Evolutionary conservation across 2,797 vertebrate species (phyloP), one percentile per base, ranked within the genome.

Genomic region (Rhyacichthys aspro): DNA sequence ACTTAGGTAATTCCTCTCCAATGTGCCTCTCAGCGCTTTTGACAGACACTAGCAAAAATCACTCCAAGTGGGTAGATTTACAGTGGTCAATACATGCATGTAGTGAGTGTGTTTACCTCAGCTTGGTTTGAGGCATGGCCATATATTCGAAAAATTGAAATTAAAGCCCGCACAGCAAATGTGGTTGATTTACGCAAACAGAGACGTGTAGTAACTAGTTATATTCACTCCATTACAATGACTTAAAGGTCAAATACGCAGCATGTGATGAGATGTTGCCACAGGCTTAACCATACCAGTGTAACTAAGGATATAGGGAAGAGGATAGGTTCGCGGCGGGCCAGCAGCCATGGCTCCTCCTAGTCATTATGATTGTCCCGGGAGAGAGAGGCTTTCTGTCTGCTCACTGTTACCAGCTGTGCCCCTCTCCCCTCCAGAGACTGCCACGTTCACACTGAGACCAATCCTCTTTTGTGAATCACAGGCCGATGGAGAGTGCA

Each of bases 361-460:
- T 8, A 79, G 66, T 87, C 79, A 86, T 90, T 89, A 85, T 58
- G 42, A 45, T 37, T 41, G 49, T 91, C 90, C 86, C 87, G 16
- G 28, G 88, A 81, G 90, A 84, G 70, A 38, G 52, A 57, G 59
- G 59, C 72, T 73, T 55, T 76, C 46, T 74, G 62, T 70, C 69
- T 81, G 74, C 72, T 73, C 63, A 57, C 63, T 72, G 59, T 55
- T 70, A 82, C 81, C 88, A 89, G 83, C 85, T 90, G 88, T 50
- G 72, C 55, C 72, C 65, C 42, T 60, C 56, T 16, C 16, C 47
- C 57, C 60, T 56, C n/a, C 53, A 54, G 43, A 60, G 68, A 48
- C 45, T 59, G 54, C 11, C 38, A 32, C 53, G 44, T 50, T 54
- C 38, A 32, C 53, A 47, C 53, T 54, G 14, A 32, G 38, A 68